Conservation (phyloP, 2,113 vertebrate species). For the Anarhynchus alexandrinus region DNA sequence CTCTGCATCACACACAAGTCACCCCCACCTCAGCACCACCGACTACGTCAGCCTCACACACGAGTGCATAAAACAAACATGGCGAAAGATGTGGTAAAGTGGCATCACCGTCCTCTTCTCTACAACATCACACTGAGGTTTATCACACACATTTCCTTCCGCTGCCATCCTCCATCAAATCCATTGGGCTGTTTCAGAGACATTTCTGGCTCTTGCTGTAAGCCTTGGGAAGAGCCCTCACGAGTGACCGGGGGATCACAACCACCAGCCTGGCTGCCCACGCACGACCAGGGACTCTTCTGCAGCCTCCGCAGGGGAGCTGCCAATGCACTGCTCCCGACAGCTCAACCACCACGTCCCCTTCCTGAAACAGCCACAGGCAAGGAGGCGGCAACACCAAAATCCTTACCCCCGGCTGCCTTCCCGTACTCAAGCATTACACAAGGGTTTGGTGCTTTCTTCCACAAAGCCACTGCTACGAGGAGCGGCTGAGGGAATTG, state of each 20-base stretch:
- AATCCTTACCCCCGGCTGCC: no score
- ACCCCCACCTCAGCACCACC: background rate
- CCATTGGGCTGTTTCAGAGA: background rate
- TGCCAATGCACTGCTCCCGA: background rate
- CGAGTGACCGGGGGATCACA: rapidly evolving
- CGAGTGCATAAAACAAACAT: background rate
- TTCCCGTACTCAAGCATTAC: background rate
- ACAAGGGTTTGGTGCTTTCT: background rate
- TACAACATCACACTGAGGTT: rapidly evolving
- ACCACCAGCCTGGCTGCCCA: background rate
- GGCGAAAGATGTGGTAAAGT: background rate
- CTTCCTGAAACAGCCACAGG: background rate
- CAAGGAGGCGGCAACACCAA: background rate
- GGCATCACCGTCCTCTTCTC: background rate
- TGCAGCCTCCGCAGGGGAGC: background rate
- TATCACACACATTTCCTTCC: background rate
- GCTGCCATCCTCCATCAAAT: background rate
- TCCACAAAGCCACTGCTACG: background rate
- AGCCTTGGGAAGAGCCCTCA: background rate
- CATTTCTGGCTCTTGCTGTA: background rate
- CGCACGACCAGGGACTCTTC: rapidly evolving
- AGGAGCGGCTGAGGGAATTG: background rate
- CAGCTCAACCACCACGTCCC: background rate
- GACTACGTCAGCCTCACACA: no score
- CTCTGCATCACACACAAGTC: background rate